Base-by-base conservation (phyloP, 2,113 vertebrate species). In the Brachyistius frenatus region DNA sequence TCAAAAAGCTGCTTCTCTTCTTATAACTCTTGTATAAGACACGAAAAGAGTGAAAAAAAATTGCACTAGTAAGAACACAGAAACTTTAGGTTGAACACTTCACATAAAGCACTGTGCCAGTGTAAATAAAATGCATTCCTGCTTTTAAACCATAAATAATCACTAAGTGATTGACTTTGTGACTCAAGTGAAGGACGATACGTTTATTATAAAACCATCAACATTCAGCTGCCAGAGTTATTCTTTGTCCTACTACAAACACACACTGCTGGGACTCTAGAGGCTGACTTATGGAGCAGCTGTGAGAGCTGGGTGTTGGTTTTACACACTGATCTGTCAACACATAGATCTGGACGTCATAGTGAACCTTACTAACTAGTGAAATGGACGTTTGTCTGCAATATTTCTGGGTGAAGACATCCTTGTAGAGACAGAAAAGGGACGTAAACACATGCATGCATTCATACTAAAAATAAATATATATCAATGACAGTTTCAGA, bases 321-420 rank as follows among this genome's bases (percentile, higher is more conserved):
- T 84, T 74, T 44, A 68, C 62, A 72, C 72, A 37, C 75, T 57
- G 61, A 53, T 71, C 80, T 81, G 77, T 85, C 77, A 69, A 77
- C 78, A 46, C 23, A 32, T 11, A 33, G 53, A 67, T 67, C 61
- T 44, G 35, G 60, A 58, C 31, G 39, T 76, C 57, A 63, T 52
- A 50, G 72, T 62, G 31, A 46, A 33, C 33, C 49, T 39, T 33
- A 52, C 41, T 57, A 53, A 33, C 5, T 3, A 16, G 50, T 35
- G 54, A 36, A 73, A 50, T 46, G 66, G 56, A 70, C 41, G 54
- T 61, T 33, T 66, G 41, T 47, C 55, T 23, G 23, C 23, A 23
- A 23, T 23, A 36, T 32, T 71, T 52, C 30, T 2, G 9, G 2
- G 47, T 37, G 32, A 33, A 36, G 35, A 44, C 4, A 2, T 71